Conservation (phyloP, 1,140 invertebrate genomes). For the Pentalonia nigronervosa region DNA sequence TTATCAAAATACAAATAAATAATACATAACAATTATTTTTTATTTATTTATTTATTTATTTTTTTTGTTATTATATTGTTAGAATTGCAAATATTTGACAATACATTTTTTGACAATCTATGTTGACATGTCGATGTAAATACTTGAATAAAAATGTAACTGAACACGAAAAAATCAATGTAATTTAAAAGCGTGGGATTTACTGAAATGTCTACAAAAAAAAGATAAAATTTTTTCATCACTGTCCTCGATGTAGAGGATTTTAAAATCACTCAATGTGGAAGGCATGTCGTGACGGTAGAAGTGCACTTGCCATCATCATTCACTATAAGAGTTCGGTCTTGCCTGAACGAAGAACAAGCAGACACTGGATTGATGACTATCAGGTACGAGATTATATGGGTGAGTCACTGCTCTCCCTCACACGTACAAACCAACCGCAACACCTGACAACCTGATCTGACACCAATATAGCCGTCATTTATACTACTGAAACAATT, state of each 20-base stretch:
- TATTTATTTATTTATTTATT: background rate
- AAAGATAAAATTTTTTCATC: background rate
- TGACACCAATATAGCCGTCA: background rate
- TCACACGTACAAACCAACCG: background rate
- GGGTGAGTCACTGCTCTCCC: background rate
- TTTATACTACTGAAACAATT: no score
- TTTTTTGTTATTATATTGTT: background rate
- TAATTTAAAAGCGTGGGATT: background rate
- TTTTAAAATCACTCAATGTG: background rate
- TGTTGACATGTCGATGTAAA: background rate
- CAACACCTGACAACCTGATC: background rate
- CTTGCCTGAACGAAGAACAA: background rate
- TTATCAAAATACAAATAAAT: background rate
- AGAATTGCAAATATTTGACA: background rate
- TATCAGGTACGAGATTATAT: background rate
- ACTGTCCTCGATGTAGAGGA: background rate
- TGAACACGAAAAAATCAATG: background rate
- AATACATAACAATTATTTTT: background rate
- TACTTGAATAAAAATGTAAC: background rate
- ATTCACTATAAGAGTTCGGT: background rate
- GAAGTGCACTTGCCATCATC: background rate
- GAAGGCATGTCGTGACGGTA: background rate
- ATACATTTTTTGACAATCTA: background rate
- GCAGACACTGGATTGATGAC: slow-evolving; percentile 21
- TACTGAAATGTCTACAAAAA: background rate